Conservation (phyloP, 2,113 vertebrate genomes). For the Falco punctatus region DNA sequence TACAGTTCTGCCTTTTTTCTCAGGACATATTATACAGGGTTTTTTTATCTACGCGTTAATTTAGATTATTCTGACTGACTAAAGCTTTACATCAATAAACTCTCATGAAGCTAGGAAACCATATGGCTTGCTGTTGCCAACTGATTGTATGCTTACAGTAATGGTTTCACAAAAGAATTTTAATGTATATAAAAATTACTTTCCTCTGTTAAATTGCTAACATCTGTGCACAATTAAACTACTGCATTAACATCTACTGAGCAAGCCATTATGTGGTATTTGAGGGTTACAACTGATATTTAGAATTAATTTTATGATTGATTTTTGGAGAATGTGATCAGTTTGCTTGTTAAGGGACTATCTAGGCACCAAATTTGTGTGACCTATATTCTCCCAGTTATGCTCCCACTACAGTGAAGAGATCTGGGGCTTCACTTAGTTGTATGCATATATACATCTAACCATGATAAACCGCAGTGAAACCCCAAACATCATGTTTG, state of each 20-base stretch:
- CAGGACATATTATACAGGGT: accelerated
- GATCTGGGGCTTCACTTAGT: too few relatives aligned
- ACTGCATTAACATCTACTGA: neutral
- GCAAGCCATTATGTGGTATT: neutral
- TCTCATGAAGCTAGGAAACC: neutral
- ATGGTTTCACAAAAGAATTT: neutral
- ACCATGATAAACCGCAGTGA: too few relatives aligned
- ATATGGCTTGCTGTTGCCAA: neutral
- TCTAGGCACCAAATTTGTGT: too few relatives aligned
- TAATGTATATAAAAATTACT: neutral
- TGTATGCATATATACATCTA: too few relatives aligned
- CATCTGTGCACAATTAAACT: neutral
- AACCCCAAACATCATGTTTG: too few relatives aligned
- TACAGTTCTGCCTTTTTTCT: neutral
- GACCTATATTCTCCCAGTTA: too few relatives aligned
- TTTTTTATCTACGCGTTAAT: neutral
- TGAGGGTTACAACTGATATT: neutral
- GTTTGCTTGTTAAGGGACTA: neutral
- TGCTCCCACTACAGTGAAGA: too few relatives aligned
- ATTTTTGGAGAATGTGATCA: neutral
- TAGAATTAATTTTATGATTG: neutral
- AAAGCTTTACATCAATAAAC: neutral
- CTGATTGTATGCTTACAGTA: neutral
- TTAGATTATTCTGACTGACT: neutral
- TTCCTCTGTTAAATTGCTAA: neutral